These are phyloP conservation scores for Xanthorhoe spadicearia DNA, from an alignment of 2,888 invertebrate genomes.

Conservation along the genomic window DNA sequence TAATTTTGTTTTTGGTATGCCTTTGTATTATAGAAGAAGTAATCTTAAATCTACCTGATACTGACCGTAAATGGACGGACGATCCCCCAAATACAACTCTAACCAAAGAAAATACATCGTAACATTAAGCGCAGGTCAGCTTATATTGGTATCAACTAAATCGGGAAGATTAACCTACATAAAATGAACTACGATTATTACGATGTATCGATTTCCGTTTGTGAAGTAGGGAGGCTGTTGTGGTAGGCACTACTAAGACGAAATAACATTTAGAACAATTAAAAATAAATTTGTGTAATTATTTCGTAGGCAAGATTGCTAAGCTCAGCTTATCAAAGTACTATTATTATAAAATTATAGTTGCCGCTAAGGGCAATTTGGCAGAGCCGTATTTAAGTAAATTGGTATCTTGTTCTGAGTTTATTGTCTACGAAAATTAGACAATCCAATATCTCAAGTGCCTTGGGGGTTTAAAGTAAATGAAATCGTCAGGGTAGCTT, in stretches of 20 bases:
- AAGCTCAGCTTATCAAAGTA: constrained; percentile 1
- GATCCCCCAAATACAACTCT: too few relatives aligned
- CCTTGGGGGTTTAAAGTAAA: neutral
- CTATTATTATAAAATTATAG: constrained; percentile 3
- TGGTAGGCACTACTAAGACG: neutral
- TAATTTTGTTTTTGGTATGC: too few relatives aligned
- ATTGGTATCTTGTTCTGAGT: neutral
- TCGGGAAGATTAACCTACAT: too few relatives aligned
- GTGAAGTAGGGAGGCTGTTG: too few relatives aligned
- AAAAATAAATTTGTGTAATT: neutral
- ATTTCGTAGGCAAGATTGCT: neutral
- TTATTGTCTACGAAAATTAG: neutral
- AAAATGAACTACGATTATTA: too few relatives aligned
- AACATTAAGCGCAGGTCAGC: neutral
- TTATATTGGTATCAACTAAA: neutral
- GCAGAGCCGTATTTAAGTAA: neutral
- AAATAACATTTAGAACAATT: neutral
- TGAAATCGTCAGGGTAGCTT: neutral
- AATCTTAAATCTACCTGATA: too few relatives aligned
- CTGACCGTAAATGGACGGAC: too few relatives aligned
- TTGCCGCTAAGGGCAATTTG: neutral
- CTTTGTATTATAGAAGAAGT: too few relatives aligned
- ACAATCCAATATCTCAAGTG: neutral
- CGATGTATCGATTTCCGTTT: too few relatives aligned
- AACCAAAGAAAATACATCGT: neutral